Evolutionary conservation across 2,888 invertebrate genomes (phyloP), one percentile per base, ranked within the genome.

Genomic region (Sisyra terminalis): DNA sequence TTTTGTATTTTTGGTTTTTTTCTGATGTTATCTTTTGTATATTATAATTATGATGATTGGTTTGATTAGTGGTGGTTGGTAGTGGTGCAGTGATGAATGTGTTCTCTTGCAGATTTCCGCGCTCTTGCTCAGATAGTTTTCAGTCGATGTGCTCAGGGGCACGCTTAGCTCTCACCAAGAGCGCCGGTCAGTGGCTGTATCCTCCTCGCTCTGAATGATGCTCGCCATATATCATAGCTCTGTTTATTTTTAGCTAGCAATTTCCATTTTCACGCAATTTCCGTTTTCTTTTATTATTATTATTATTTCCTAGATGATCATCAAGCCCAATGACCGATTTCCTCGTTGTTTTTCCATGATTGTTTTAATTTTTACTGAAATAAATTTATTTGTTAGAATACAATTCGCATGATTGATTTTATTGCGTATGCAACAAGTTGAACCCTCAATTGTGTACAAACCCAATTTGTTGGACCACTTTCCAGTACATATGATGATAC

Each of bases 51-150:
- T 18, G 8, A 5, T 13, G 8, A 5, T 13, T 14, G 35, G 40
- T 29, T 31, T 40, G 14, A 35, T 35, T 14, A 15, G 35, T 14
- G 14, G 14, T 35, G 35, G 14, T 15, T 14, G 16, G 35, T 35
- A 16, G 35, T 35, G 13, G 34, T 34, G 40, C 40, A 24, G 40
- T 40, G 17, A 40, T 40, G 40, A 40, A 56, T 57, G 55, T 62
- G 55, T 65, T 66, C 64, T 64, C 71, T 77, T 77, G 69, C 78
- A 78, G 78, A 78, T 78, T 78, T 78, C 75, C 76, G 73, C 70
- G 72, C 74, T 66, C 75, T 78, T 71, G 75, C 78, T 71, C 71
- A 72, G 70, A 70, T 74, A 68, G 72, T 77, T 73, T 77, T 77
- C 73, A 70, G 68, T 71, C 70, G 72, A 59, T 65, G 54, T 65